Evolutionary conservation across 2,888 invertebrate genomes (phyloP).

Genomic region (Rutpela maculata): DNA sequence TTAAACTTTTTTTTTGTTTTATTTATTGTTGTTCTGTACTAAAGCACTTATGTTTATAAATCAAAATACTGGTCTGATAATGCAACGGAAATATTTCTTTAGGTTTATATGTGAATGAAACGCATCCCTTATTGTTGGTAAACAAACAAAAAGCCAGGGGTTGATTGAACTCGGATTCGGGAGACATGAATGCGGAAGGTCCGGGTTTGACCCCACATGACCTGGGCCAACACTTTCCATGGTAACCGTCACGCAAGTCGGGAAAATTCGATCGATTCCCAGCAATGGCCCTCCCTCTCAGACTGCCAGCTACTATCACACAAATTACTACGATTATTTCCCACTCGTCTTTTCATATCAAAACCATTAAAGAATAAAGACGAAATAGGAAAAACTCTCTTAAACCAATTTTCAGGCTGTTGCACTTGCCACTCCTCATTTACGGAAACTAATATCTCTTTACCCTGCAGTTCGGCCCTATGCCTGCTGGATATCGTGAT

Average conservation of each 20-base stretch:
- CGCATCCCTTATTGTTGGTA: slow-evolving; percentile 56
- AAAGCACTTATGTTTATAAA: not conserved
- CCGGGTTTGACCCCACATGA: slow-evolving; percentile 75
- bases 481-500: too few species aligned
- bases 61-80: not conserved
- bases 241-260: slow-evolving; percentile 75
- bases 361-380: slow-evolving; percentile 22
- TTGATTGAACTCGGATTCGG: slow-evolving; percentile 62
- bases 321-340: slow-evolving; percentile 51
- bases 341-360: slow-evolving; percentile 43
- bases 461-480: too few species aligned
- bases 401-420: slow-evolving; percentile 10
- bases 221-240: slow-evolving; percentile 76
- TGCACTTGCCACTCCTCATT: slow-evolving; percentile 2
- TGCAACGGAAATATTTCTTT: not conserved
- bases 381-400: not conserved
- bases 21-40: not conserved
- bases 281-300: slow-evolving; percentile 52
- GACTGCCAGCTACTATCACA: slow-evolving; percentile 40
- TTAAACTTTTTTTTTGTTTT: not conserved
- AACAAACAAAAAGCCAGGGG: slow-evolving; percentile 62
- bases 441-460: not conserved
- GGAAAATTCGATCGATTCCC: slow-evolving; percentile 71
- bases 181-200: slow-evolving; percentile 71
- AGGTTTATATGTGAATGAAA: slow-evolving; percentile 26